These are phyloP conservation scores for Gambelia wislizenii DNA, from an alignment of 2,797 vertebrate species.

Conservation along the genomic window DNA sequence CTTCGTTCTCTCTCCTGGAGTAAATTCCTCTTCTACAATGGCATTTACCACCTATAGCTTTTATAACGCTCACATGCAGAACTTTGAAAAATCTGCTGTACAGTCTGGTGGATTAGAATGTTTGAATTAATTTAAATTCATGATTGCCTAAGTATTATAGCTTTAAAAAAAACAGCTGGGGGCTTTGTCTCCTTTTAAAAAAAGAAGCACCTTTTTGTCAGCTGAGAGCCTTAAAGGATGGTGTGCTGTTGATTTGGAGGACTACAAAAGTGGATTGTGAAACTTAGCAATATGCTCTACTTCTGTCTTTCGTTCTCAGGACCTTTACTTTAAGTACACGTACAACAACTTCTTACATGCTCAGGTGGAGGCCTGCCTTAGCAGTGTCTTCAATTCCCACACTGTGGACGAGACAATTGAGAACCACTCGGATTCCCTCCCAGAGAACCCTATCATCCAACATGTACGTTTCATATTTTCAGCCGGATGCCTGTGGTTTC, in stretches of 20 bases:
- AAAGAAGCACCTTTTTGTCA: not conserved
- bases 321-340: slow-evolving; percentile 78
- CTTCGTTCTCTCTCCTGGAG: not conserved
- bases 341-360: slow-evolving; percentile 80
- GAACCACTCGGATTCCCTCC: slow-evolving; percentile 23
- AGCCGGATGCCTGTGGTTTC: not conserved
- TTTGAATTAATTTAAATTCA: not conserved
- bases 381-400: slow-evolving; percentile 61
- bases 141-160: not conserved
- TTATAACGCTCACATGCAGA: not conserved
- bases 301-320: slow-evolving; percentile 51
- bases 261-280: not conserved
- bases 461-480: slow-evolving; percentile 64
- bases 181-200: not conserved
- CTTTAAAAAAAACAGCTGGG: not conserved
- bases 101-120: not conserved
- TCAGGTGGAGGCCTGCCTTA: slow-evolving; percentile 77
- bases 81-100: not conserved
- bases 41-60: not conserved
- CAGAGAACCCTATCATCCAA: slow-evolving; percentile 65
- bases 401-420: slow-evolving; percentile 46
- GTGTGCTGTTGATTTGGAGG: not conserved
- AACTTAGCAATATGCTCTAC: not conserved
- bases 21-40: not conserved
- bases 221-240: not conserved